Evolutionary conservation across 2,113 vertebrate species (phyloP), one percentile per base, ranked within the genome.

Genomic region (Sclerurus mexicanus): DNA sequence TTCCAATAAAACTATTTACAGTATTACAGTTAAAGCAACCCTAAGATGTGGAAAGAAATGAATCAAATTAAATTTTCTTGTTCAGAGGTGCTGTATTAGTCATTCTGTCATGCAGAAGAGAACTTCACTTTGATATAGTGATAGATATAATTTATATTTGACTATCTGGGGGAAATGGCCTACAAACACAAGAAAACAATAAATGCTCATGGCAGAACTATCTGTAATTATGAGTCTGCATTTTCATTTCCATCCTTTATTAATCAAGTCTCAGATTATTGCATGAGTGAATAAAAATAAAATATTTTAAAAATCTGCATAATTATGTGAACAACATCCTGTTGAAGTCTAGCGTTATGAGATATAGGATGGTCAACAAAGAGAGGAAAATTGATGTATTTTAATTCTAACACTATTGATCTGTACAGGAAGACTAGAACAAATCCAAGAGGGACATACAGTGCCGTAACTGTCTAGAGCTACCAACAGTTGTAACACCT

Each of bases 101-200:
- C 3, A 80, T 87, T 95, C 89, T 97, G 86, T 96, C 87, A 93
- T 62, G 55, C 42, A 74, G 55, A 95, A 89, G 66, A 95, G 63
- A 96, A 85, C 25, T 63, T 40, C 68, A 85, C 60, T 95, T 64
- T 94, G 62, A 92, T 74, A 97, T 78, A 89, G 39, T 86, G 53
- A 94, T 94, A 93, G 89, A 98, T 95, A 87, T 85, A 93, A 90
- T 91, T 92, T 96, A 60, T 96, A 78, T 95, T 96, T 95, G 80
- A 17, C 64, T 94, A 55, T 87, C 67, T 75, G 40, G 14, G 49
- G 39, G 53, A 95, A 74, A 35, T 95, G 60, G 62, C 62, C 40
- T 95, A 56, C 95, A 64, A 68, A 53, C 15, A 72, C 66, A 95
- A 78, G 46, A 88, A 91, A 58, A 74, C 12, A 73, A 91, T 84